Conservation (phyloP, 2,888 invertebrate species). For the Petrolisthes cinctipes region DNA sequence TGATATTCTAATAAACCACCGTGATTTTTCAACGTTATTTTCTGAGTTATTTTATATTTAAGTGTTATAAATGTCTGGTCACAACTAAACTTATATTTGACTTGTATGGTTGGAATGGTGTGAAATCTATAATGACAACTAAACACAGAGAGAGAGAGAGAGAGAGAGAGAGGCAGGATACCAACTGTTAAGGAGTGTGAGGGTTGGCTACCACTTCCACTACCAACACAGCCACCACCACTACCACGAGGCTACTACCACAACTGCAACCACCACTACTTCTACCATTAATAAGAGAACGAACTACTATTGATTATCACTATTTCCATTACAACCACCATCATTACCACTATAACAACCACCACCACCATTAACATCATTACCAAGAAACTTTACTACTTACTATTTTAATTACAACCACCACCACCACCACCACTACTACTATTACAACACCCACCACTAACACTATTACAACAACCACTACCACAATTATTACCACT, state of each 20-base stretch:
- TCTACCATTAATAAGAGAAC: neutral
- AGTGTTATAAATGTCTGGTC: too few species aligned
- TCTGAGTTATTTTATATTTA: too few species aligned
- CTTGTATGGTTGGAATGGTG: too few species aligned
- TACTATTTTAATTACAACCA: neutral
- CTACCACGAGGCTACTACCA: neutral
- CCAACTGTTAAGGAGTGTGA: too few species aligned
- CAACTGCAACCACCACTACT: neutral
- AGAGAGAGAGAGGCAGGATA: too few species aligned
- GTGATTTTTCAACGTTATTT: too few species aligned
- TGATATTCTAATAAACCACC: too few species aligned
- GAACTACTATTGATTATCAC: neutral
- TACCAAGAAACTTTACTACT: neutral
- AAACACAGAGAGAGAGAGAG: too few species aligned
- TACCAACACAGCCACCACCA: neutral
- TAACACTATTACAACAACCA: neutral
- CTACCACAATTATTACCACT: neutral
- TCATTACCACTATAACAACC: constrained; percentile 13
- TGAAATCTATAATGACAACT: too few species aligned
- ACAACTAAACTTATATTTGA: too few species aligned
- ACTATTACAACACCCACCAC: neutral
- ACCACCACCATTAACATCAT: neutral
- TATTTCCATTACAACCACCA: constrained; percentile 6
- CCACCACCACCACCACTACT: neutral
- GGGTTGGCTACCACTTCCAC: too few species aligned